phyloP scores from a whole-genome alignment of 1,140 invertebrate species.

The Potamilus streckersoni region DNA sequence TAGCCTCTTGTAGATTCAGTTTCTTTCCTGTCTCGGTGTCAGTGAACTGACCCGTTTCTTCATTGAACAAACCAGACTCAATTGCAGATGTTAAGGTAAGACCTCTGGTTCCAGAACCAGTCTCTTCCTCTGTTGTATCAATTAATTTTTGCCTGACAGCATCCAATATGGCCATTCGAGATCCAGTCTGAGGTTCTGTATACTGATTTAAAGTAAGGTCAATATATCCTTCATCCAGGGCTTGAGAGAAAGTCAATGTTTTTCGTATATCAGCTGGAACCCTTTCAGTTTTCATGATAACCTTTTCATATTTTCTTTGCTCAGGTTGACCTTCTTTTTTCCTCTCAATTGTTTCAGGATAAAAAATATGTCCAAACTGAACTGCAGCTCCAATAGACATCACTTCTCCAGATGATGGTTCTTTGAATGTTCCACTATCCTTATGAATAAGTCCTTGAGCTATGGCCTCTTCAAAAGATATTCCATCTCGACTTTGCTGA shows the following conservation, averaged over 20 bases:
- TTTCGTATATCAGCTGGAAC: conserved; percentile 31
- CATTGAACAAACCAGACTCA: conserved; percentile 81
- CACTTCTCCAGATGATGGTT: conserved; percentile 83
- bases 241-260: conserved; percentile 60
- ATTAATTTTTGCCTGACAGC: conserved; percentile 85
- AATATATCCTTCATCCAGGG: conserved; percentile 74
- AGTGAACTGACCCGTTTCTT: conserved; percentile 81
- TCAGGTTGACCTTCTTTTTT: conserved; percentile 12
- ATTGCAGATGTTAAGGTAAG: conserved; percentile 84
- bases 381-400: conserved; percentile 86
- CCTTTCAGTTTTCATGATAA: conserved; percentile 20
- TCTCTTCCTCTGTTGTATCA: conserved; percentile 69
- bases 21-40: conserved; percentile 79
- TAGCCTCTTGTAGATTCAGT: conserved; percentile 54
- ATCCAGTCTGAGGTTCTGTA: conserved; percentile 84
- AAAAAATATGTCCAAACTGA: conserved; percentile 69
- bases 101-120: conserved; percentile 21
- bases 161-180: conserved; percentile 82
- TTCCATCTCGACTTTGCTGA: conserved; percentile 6
- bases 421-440: conserved; percentile 77
- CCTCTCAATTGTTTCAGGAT: conserved; percentile 13
- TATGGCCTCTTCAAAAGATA: conserved; percentile 50
- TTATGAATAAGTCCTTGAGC: conserved; percentile 79
- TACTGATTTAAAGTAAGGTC: conserved; percentile 79
- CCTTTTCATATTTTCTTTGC: conserved; percentile 28